Conservation (phyloP, 2,797 vertebrate species). For the Morelia viridis region DNA sequence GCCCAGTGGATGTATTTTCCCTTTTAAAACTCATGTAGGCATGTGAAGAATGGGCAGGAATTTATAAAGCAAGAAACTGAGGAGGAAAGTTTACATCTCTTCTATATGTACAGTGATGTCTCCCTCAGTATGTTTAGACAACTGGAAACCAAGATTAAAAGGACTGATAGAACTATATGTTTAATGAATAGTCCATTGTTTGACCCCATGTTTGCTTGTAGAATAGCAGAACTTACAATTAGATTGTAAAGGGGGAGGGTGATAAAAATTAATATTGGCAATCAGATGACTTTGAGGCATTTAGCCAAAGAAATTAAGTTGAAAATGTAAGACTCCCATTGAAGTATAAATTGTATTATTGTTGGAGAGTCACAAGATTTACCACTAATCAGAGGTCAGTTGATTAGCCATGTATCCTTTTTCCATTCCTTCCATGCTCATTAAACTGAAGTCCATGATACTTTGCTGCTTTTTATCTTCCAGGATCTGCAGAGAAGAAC, state of each 20-base stretch:
- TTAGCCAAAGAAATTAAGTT: background rate
- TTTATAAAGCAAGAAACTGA: too few relatives aligned
- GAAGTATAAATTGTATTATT: background rate
- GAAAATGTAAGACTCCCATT: background rate
- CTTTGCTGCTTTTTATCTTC: conserved; percentile 2
- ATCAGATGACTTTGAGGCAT: background rate
- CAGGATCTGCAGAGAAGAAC: too few relatives aligned
- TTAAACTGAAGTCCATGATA: background rate
- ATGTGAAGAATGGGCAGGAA: too few relatives aligned
- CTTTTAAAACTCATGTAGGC: too few relatives aligned
- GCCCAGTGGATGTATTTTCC: too few relatives aligned
- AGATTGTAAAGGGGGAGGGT: too few relatives aligned
- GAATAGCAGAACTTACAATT: background rate
- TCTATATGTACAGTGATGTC: too few relatives aligned
- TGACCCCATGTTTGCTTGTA: background rate
- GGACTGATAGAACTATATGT: too few relatives aligned
- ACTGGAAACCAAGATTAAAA: too few relatives aligned
- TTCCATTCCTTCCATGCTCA: background rate
- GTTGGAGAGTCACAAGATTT: background rate
- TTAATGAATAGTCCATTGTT: background rate
- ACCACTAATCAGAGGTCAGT: background rate
- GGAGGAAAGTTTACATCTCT: too few relatives aligned
- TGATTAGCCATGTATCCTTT: background rate
- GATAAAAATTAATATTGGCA: background rate
- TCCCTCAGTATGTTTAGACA: too few relatives aligned